Evolutionary conservation across 2,888 invertebrate species (phyloP).

Genomic region (Phortica magna): DNA sequence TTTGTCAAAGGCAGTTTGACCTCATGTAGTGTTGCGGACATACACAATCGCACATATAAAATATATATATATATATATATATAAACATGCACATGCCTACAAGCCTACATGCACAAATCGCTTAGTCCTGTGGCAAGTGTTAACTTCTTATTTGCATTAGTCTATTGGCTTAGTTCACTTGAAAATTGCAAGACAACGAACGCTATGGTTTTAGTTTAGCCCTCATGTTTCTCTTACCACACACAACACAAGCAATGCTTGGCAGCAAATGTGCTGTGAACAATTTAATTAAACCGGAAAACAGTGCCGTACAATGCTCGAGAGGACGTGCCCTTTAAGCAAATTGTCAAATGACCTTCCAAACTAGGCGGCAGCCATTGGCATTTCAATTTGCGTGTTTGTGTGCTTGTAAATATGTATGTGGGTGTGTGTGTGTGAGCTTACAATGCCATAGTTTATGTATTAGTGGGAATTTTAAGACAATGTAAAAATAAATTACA

Average conservation of each 20-base stretch:
- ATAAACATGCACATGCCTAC: neutral
- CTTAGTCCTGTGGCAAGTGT: neutral
- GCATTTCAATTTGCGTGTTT: neutral
- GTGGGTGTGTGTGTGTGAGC: too few relatives aligned
- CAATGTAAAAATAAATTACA: too few relatives aligned
- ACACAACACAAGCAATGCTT: slow-evolving; percentile 25
- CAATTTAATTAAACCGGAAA: slow-evolving; percentile 69
- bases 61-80: slow-evolving; percentile 29
- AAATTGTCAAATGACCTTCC: slow-evolving; percentile 21
- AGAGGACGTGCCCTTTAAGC: slow-evolving; percentile 3
- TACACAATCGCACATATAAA: neutral
- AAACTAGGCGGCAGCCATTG: neutral
- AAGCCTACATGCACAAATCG: neutral
- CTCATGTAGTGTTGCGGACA: slow-evolving; percentile 52
- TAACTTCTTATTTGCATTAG: neutral
- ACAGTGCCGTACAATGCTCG: slow-evolving; percentile 55
- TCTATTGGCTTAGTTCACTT: neutral
- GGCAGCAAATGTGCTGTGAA: slow-evolving; percentile 61
- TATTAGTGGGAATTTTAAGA: too few relatives aligned
- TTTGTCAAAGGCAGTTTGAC: slow-evolving; percentile 34
- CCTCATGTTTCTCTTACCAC: neutral
- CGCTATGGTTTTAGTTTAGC: neutral
- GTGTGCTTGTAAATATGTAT: neutral
- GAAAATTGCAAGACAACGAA: neutral
- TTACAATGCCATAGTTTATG: too few relatives aligned